Evolutionary conservation across 2,113 vertebrate species (phyloP).

Genomic region (Salvelinus fontinalis): DNA sequence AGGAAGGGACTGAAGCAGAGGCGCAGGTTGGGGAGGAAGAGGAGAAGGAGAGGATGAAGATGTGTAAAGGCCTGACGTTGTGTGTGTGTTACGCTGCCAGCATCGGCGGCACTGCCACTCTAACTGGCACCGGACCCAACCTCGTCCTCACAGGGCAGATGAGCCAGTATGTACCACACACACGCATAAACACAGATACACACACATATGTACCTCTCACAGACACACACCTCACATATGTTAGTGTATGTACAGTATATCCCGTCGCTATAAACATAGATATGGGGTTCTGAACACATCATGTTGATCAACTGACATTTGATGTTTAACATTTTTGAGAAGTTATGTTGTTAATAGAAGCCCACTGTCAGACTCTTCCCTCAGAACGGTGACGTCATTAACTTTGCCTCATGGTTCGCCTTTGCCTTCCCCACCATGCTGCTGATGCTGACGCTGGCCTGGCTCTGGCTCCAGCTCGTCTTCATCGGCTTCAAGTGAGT

Average conservation of each 20-base stretch:
- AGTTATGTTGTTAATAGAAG: neutral
- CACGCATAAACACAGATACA: constrained; percentile 7
- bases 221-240: neutral
- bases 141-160: constrained; percentile 91
- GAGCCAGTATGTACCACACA: constrained; percentile 79
- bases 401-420: constrained; percentile 93
- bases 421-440: constrained; percentile 95
- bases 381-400: constrained; percentile 82
- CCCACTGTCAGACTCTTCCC: constrained; percentile 82
- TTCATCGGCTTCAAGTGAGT: constrained; percentile 87
- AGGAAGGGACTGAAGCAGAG: constrained; percentile 44
- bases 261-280: too few relatives aligned
- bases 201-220: neutral
- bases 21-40: constrained; percentile 23
- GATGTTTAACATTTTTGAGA: neutral
- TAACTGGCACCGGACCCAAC: constrained; percentile 95
- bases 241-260: neutral
- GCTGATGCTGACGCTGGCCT: constrained; percentile 83
- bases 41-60: constrained; percentile 49
- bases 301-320: too few relatives aligned
- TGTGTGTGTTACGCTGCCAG: constrained; percentile 67
- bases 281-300: too few relatives aligned
- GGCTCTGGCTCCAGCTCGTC: constrained; percentile 88
- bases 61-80: constrained; percentile 86
- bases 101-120: constrained; percentile 86